phyloP scores from a whole-genome alignment of 2,888 invertebrate genomes.

The Dioctria linearis region DNA sequence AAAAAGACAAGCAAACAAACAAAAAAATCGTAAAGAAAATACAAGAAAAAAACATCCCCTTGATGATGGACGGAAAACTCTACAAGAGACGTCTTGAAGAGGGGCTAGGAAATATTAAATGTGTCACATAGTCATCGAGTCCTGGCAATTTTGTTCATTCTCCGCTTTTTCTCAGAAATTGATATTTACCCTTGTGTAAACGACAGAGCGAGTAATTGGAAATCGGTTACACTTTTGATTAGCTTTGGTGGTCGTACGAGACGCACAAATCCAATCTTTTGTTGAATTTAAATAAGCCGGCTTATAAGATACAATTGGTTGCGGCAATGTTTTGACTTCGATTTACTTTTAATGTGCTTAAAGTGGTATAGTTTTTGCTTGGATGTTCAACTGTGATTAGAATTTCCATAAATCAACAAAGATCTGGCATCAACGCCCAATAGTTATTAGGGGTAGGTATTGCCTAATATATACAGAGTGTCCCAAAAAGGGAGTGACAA shows the following conservation, averaged over 20 bases:
- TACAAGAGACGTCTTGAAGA: conserved; percentile 12
- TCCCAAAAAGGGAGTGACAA: too few species aligned
- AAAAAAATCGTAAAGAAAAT: not conserved
- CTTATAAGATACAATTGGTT: too few species aligned
- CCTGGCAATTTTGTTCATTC: conserved; percentile 40
- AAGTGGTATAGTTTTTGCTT: too few species aligned
- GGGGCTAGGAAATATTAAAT: conserved; percentile 42
- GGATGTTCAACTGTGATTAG: too few species aligned
- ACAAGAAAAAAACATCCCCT: not conserved
- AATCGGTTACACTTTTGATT: conserved; percentile 56
- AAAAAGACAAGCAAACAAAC: too few species aligned
- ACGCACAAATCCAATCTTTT: conserved; percentile 35
- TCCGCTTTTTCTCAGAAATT: conserved; percentile 47
- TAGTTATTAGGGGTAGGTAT: too few species aligned
- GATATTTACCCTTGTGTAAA: conserved; percentile 56
- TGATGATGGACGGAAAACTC: conserved; percentile 20
- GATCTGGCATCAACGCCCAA: too few species aligned
- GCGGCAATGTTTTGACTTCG: too few species aligned
- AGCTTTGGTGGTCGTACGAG: conserved; percentile 55
- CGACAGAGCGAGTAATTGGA: conserved; percentile 55
- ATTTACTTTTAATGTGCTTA: too few species aligned
- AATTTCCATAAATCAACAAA: too few species aligned
- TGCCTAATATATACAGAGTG: too few species aligned
- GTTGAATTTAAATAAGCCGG: not conserved
- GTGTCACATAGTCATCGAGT: conserved; percentile 17